phyloP scores from a whole-genome alignment of 2,113 vertebrate genomes.

The Vulpes vulpes region DNA sequence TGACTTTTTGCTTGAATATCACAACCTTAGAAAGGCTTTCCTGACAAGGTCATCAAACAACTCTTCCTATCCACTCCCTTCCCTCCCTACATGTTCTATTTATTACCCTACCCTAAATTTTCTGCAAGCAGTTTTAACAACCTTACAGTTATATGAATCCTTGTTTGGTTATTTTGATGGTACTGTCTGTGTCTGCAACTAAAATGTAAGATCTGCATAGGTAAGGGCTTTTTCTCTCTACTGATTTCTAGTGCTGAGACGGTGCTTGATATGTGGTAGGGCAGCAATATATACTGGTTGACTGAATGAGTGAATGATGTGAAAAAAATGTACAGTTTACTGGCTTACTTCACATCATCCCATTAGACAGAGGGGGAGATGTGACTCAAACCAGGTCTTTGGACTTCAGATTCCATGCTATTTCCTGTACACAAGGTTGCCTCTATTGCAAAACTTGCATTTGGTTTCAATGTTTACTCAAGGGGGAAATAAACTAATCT shows the following conservation, averaged over 20 bases:
- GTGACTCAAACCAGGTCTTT: conserved; percentile 39
- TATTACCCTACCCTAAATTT: not conserved
- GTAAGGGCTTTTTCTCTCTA: not conserved
- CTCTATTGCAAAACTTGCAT: conserved; percentile 57
- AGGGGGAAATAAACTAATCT: conserved; percentile 62
- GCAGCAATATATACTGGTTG: not conserved
- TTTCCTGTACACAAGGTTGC: conserved; percentile 51
- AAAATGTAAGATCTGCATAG: not conserved
- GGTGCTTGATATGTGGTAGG: not conserved
- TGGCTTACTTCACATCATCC: not conserved
- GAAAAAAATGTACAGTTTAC: not conserved
- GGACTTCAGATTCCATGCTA: conserved; percentile 27
- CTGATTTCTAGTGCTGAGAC: not conserved
- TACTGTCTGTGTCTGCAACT: not conserved
- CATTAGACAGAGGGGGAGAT: not conserved
- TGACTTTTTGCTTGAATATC: not conserved
- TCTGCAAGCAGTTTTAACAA: not conserved
- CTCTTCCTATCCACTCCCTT: not conserved
- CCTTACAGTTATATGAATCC: not conserved
- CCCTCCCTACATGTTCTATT: not conserved
- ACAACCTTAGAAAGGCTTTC: not conserved
- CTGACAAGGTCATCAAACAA: not conserved
- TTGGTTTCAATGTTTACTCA: conserved; percentile 70
- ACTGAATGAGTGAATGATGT: not conserved
- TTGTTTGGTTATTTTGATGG: not conserved